Conservation (phyloP, 2,888 invertebrate genomes). For the Drosophila cracens region DNA sequence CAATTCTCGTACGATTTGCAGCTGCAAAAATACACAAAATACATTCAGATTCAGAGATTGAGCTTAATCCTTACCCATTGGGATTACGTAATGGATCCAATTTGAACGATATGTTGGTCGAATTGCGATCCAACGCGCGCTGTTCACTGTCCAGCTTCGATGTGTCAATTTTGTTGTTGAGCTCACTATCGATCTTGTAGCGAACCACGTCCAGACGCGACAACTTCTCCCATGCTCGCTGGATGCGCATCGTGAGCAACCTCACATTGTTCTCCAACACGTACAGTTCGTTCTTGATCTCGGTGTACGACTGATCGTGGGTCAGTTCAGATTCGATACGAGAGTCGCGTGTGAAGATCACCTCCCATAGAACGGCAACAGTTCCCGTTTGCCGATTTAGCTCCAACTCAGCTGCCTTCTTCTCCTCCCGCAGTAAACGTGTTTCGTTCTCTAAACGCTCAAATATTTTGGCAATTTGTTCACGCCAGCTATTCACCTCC, state of each 20-base stretch:
- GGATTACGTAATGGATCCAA: conserved; percentile 91
- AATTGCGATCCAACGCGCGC: conserved; percentile 90
- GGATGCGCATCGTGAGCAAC: conserved; percentile 89
- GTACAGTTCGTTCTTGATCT: conserved; percentile 91
- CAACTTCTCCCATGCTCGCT: conserved; percentile 89
- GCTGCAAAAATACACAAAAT: conserved; percentile 74
- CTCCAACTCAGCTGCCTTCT: conserved; percentile 90
- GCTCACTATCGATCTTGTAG: conserved; percentile 89
- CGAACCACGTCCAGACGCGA: conserved; percentile 79
- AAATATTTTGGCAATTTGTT: conserved; percentile 86
- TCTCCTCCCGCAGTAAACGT: conserved; percentile 88
- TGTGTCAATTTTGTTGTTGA: conserved; percentile 92
- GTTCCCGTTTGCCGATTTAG: conserved; percentile 89
- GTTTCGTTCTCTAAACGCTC: conserved; percentile 89
- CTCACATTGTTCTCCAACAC: conserved; percentile 91
- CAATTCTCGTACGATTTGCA: conserved; percentile 92
- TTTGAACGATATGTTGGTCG: conserved; percentile 93
- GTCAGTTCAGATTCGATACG: conserved; percentile 90
- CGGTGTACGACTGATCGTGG: conserved; percentile 91
- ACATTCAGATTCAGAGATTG: neutral
- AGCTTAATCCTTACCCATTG: conserved; percentile 86
- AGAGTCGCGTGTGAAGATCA: conserved; percentile 91
- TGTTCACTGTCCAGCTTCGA: conserved; percentile 91
- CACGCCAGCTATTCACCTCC: conserved; percentile 87
- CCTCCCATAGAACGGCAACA: conserved; percentile 89